Evolutionary conservation across 1,140 invertebrate genomes (phyloP).

Genomic region (Philopotamus ludificatus): DNA sequence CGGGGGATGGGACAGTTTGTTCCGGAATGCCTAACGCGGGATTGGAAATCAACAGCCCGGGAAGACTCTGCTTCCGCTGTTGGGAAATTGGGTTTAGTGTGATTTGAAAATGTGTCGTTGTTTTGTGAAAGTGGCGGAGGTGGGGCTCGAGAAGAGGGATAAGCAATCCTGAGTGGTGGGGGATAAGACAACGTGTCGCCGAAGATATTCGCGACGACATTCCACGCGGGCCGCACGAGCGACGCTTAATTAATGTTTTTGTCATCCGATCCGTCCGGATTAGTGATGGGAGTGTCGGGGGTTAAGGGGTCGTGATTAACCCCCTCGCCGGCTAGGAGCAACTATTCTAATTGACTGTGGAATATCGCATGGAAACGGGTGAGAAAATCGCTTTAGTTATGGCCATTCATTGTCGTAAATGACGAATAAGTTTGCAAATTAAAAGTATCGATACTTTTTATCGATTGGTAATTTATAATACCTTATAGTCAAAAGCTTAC

Average conservation of each 20-base stretch:
- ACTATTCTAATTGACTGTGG: no score
- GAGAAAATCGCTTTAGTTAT: no score
- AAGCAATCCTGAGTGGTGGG: background rate
- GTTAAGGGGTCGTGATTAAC: background rate
- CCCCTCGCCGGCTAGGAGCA: background rate
- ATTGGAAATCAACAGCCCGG: slow-evolving; percentile 34
- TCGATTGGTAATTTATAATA: no score
- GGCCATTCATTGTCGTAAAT: no score
- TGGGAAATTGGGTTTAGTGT: slow-evolving; percentile 35
- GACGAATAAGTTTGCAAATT: no score
- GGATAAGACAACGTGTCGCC: background rate
- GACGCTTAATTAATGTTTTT: background rate
- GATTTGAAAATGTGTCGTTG: slow-evolving; percentile 17
- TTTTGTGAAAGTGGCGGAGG: slow-evolving; percentile 5
- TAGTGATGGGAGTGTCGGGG: no score
- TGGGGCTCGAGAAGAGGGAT: no score
- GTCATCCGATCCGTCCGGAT: no score
- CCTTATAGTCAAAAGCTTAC: no score
- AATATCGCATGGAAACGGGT: no score
- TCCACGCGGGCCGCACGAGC: background rate
- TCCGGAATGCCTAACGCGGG: slow-evolving; percentile 12
- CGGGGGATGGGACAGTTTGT: background rate
- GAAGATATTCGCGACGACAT: background rate
- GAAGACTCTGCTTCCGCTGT: slow-evolving; percentile 27
- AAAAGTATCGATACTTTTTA: no score